Percentiles rank a stretch among this genome's conserved stretches.
phyloP scores from a whole-genome alignment of 2,888 invertebrate species.

The Philopedon plagiatum region DNA sequence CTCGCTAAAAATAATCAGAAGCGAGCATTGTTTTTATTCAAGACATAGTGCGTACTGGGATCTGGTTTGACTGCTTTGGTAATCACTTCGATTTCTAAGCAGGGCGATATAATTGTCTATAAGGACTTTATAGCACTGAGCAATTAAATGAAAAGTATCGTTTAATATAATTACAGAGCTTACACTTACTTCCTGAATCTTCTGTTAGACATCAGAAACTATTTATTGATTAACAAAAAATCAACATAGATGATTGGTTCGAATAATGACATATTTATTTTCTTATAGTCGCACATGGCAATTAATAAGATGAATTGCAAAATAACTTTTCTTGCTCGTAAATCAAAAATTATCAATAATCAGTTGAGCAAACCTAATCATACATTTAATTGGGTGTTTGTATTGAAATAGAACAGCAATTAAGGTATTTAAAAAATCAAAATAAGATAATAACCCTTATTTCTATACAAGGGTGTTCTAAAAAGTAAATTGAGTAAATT shows the following conservation, averaged over 20 bases:
- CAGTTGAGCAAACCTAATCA: too few relatives aligned
- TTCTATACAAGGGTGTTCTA: too few relatives aligned
- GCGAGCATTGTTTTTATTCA: constrained; percentile 40
- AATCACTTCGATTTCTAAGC: constrained; percentile 44
- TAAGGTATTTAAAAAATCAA: too few relatives aligned
- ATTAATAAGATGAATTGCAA: not conserved
- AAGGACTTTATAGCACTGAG: constrained; percentile 38
- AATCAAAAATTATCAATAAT: too few relatives aligned
- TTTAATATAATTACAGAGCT: constrained; percentile 40
- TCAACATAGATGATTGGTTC: not conserved
- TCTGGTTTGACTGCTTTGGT: constrained; percentile 46
- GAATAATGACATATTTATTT: constrained; percentile 6
- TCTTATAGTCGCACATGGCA: constrained; percentile 3
- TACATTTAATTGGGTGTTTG: too few relatives aligned
- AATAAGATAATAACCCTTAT: too few relatives aligned
- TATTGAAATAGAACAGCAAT: too few relatives aligned
- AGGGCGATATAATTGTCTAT: constrained; percentile 45
- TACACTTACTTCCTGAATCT: constrained; percentile 44
- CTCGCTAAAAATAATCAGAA: constrained; percentile 40
- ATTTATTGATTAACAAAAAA: constrained; percentile 28
- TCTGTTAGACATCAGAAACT: constrained; percentile 13
- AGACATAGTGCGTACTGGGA: constrained; percentile 32
- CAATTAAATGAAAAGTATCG: constrained; percentile 46
- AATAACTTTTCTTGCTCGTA: too few relatives aligned
- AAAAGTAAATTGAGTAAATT: too few relatives aligned